phyloP scores from a whole-genome alignment of 2,888 invertebrate species.

The Cybosia mesomella region DNA sequence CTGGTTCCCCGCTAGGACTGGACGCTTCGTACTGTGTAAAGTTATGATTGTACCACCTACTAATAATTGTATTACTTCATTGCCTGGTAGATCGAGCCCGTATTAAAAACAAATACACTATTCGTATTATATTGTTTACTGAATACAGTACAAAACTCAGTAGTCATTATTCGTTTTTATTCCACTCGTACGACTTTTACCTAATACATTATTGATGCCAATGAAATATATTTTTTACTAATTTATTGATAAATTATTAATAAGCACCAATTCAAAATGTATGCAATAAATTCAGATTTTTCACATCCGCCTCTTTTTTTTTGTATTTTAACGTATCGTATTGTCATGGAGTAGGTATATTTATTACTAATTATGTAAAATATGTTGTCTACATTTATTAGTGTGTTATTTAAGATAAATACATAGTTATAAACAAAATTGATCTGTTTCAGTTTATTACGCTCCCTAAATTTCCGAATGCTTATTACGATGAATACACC shows the following conservation, averaged over 20 bases:
- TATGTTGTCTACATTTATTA: constrained; percentile 16
- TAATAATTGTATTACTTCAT: not conserved
- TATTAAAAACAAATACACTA: not conserved
- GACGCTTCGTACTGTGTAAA: not conserved
- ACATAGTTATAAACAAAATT: constrained; percentile 17
- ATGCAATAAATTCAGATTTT: not conserved
- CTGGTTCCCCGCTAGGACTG: not conserved
- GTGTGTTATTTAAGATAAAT: constrained; percentile 17
- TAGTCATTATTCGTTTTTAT: not conserved
- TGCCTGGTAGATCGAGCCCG: not conserved
- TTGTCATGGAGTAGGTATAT: constrained; percentile 5
- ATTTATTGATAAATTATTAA: not conserved
- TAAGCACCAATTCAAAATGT: not conserved
- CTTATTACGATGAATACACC: no score
- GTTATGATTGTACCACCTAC: not conserved
- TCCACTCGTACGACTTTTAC: not conserved
- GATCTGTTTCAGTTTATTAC: not conserved
- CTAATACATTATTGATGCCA: not conserved
- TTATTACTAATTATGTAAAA: constrained; percentile 6
- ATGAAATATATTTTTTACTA: not conserved
- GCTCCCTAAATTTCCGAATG: not conserved
- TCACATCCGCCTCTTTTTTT: not conserved
- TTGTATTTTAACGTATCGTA: not conserved
- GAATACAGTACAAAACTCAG: not conserved
- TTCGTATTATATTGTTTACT: not conserved